Base-by-base conservation (phyloP, 2,113 vertebrate species). In the Pelobates fuscus region DNA sequence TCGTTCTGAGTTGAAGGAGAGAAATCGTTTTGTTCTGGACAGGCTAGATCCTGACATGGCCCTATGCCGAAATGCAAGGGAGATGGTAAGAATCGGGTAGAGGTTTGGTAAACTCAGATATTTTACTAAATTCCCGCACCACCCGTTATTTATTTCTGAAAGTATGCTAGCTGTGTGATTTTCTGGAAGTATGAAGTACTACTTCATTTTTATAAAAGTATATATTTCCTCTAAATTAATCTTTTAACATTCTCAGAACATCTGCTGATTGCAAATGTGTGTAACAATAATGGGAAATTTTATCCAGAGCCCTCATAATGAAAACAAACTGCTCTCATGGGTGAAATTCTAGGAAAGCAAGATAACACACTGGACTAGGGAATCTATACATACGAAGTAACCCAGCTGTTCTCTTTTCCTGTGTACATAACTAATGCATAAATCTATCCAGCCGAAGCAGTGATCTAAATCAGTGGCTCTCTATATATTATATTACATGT, bases 21-120 rank as follows among this genome's bases (percentile, higher is more conserved):
- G 88, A 82, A 98, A 98, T 83, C 87, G 93, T 81, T 99, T 99
- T 88, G 86, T 94, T 77, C 87, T 95, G 83, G 96, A 98, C 84
- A 96, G 91, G 81, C 44, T 98, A 84, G 97, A 99, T 84, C 92
- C 96, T 27, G 97, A 99, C 58, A 98, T 98, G 97, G 93, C 96
- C 25, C 80, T 98, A 32, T 98, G 97, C 87, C 93, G 91, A 84
- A 96, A 95, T 79, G 88, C 91, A 82, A 90, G 96, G 88, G 95
- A 98, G 82, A 88, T 95, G 96, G 97, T 98, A 93, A 94, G 94
- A 66, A 69, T 12, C 46, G 67, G 70, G 0, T 0, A 57, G 30
- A 15, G 29, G 55, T 63, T 78, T 70, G 75, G 77, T 76, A 79
- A 59, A 54, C 8, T 15, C 29, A 55, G 17, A 23, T 25, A 70